phyloP scores from a whole-genome alignment of 2,888 invertebrate species.

The Cyrtodaria siliqua region DNA sequence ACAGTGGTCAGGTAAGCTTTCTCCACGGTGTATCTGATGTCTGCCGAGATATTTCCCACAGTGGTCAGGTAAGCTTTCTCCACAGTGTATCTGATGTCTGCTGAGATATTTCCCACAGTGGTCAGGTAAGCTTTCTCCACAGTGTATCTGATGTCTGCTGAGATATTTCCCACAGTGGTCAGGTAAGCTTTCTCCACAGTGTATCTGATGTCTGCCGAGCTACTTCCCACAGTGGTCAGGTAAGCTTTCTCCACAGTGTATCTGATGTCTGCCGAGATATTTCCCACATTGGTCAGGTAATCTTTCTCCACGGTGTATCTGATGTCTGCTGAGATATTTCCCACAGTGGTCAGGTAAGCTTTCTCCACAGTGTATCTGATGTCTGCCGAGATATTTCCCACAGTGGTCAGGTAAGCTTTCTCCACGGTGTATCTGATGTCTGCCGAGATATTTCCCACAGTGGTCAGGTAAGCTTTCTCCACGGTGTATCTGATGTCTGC shows the following conservation, averaged over 20 bases:
- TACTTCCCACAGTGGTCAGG: conserved; percentile 81
- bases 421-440: conserved; percentile 84
- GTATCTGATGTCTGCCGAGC: neutral
- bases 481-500: neutral
- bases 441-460: conserved; percentile 80
- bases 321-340: conserved; percentile 84
- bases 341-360: no score
- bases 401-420: conserved; percentile 80
- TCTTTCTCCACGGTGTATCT: conserved; percentile 82
- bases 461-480: no score
- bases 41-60: conserved; percentile 70
- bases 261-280: neutral
- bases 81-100: neutral
- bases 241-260: conserved; percentile 50
- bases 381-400: conserved; percentile 64
- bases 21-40: no score
- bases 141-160: neutral
- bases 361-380: no score
- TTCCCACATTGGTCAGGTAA: neutral
- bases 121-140: neutral
- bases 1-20: no score
- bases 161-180: neutral
- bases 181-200: no score
- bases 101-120: neutral
- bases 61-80: conserved; percentile 83